Conservation (phyloP, 1,140 invertebrate genomes). For the Eciton burchellii region DNA sequence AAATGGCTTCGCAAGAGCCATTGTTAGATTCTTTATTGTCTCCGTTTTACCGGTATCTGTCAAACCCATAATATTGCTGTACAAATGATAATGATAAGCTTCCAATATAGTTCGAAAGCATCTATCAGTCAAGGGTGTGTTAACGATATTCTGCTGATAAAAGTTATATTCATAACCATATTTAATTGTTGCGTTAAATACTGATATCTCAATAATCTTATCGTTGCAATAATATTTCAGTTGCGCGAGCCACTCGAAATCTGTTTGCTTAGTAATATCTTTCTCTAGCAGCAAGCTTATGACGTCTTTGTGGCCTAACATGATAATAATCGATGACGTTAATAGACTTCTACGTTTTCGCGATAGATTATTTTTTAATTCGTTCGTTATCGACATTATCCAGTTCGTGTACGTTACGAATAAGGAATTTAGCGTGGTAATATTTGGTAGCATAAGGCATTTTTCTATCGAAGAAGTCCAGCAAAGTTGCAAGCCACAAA, state of each 20-base stretch:
- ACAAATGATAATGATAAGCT: constrained; percentile 89
- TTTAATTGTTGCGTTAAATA: constrained; percentile 92
- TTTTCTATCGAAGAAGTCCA: constrained; percentile 88
- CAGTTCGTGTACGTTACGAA: constrained; percentile 50
- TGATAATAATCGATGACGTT: constrained; percentile 86
- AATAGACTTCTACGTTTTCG: constrained; percentile 87
- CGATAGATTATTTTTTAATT: constrained; percentile 85
- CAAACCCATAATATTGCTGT: constrained; percentile 88
- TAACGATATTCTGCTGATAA: constrained; percentile 92
- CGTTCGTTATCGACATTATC: constrained; percentile 46
- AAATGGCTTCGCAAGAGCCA: constrained; percentile 88
- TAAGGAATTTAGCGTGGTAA: constrained; percentile 60
- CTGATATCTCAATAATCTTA: constrained; percentile 91
- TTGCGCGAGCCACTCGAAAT: constrained; percentile 97
- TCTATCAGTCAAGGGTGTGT: constrained; percentile 95
- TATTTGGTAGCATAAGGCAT: constrained; percentile 75
- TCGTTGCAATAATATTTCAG: constrained; percentile 93
- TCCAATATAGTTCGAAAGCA: constrained; percentile 96
- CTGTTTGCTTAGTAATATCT: constrained; percentile 85
- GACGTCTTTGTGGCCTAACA: constrained; percentile 88
- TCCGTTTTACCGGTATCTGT: constrained; percentile 90
- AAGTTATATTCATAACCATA: constrained; percentile 94
- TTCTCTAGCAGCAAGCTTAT: constrained; percentile 86
- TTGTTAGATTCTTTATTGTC: constrained; percentile 89
- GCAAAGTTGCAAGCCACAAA: constrained; percentile 87